A percentile compares a stretch with the other conserved stretches of the same genome.
Evolutionary conservation across 2,888 invertebrate genomes (phyloP).

Genomic region (Copidosoma aretas): DNA sequence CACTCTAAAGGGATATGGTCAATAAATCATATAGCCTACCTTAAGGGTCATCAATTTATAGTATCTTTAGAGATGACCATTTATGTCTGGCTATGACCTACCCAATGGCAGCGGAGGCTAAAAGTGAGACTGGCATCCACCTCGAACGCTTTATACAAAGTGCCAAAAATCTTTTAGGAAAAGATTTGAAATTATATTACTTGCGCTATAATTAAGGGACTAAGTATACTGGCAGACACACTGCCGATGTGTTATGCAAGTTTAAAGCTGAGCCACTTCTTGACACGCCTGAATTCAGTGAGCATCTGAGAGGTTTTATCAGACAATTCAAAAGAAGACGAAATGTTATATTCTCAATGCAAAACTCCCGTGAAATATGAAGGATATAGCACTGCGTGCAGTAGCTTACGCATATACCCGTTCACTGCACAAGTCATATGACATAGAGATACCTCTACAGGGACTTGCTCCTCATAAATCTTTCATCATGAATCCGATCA

Average conservation of each 20-base stretch:
- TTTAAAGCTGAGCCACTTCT: constrained; percentile 34
- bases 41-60: constrained; percentile 38
- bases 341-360: constrained; percentile 13
- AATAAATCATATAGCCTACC: constrained; percentile 35
- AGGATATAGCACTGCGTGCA: constrained; percentile 34
- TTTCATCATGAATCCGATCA: constrained; percentile 29
- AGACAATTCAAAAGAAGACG: constrained; percentile 39
- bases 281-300: constrained; percentile 40
- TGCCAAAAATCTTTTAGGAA: constrained; percentile 42
- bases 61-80: constrained; percentile 41
- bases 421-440: too few relatives aligned
- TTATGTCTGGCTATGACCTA: constrained; percentile 43
- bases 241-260: constrained; percentile 36
- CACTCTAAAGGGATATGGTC: constrained; percentile 42
- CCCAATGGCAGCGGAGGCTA: constrained; percentile 38
- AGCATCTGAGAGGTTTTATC: constrained; percentile 38
- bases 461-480: constrained; percentile 27
- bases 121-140: constrained; percentile 35
- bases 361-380: constrained; percentile 39
- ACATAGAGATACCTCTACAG: constrained; percentile 23
- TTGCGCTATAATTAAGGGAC: too few relatives aligned
- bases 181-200: constrained; percentile 42
- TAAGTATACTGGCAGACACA: too few relatives aligned
- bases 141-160: constrained; percentile 37
- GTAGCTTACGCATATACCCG: constrained; percentile 38